phyloP scores from a whole-genome alignment of 2,113 vertebrate species.

The Microcebus lehilahytsara region DNA sequence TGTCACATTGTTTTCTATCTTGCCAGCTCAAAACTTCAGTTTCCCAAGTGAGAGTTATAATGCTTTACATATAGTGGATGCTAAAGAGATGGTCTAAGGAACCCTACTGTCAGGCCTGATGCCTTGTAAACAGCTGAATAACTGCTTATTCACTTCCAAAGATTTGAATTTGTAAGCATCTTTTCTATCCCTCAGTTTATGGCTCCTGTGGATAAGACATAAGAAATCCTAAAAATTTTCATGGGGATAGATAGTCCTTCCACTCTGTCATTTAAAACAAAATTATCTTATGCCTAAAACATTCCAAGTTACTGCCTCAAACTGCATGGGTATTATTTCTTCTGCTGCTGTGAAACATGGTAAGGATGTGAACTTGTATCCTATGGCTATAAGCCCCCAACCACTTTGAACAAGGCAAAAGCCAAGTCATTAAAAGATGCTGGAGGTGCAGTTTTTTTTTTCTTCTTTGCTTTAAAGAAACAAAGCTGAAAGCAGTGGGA shows the following conservation, averaged over 20 bases:
- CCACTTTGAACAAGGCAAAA: slow-evolving; percentile 43
- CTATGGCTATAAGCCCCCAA: background rate
- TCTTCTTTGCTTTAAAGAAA: slow-evolving; percentile 48
- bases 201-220: background rate
- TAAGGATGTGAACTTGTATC: slow-evolving; percentile 10
- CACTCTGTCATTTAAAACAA: slow-evolving; percentile 26
- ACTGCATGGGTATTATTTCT: slow-evolving; percentile 25
- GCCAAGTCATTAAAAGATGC: slow-evolving; percentile 48
- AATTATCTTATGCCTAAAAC: background rate
- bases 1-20: background rate
- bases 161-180: background rate
- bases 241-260: background rate
- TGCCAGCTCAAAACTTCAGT: background rate
- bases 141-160: background rate
- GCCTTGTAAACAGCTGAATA: background rate
- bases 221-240: slow-evolving; percentile 20
- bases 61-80: background rate
- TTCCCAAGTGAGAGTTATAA: background rate
- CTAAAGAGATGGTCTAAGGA: background rate
- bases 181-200: slow-evolving; percentile 2
- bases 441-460: background rate
- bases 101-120: background rate
- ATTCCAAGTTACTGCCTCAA: slow-evolving; percentile 28
- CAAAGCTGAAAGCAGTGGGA: slow-evolving; percentile 30
- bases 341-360: slow-evolving; percentile 8